Conservation (phyloP, 2,797 vertebrate genomes). For the Alosa sapidissima region DNA sequence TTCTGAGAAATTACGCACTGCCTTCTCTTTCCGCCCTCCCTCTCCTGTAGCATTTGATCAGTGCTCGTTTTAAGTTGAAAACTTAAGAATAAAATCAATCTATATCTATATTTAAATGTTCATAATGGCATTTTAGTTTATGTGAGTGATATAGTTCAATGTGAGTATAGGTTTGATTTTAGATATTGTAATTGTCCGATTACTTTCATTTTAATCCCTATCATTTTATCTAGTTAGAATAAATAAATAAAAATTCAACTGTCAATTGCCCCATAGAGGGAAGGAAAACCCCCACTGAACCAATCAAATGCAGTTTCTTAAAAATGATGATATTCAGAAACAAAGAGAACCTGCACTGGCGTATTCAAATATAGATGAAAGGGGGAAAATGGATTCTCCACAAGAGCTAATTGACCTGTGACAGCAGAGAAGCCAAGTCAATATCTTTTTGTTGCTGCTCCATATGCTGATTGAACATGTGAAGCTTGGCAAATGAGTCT, state of each 20-base stretch:
- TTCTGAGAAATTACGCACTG: too few species aligned
- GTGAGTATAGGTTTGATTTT: neutral
- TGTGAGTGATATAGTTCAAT: neutral
- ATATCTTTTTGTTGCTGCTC: slow-evolving; percentile 64
- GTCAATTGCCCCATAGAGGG: slow-evolving; percentile 42
- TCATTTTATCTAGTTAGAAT: neutral
- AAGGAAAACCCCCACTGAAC: slow-evolving; percentile 38
- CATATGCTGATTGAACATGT: slow-evolving; percentile 68
- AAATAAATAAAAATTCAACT: slow-evolving; percentile 58
- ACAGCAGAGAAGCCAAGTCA: slow-evolving; percentile 63
- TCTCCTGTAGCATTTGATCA: too few species aligned
- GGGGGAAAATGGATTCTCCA: slow-evolving; percentile 56
- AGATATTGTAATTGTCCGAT: neutral
- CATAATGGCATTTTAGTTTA: neutral
- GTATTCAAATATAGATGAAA: slow-evolving; percentile 64
- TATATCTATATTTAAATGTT: too few species aligned
- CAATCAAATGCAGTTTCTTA: slow-evolving; percentile 51
- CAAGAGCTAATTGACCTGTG: slow-evolving; percentile 60
- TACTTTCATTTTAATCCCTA: neutral
- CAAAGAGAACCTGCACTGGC: slow-evolving; percentile 52
- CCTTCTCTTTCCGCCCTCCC: too few species aligned
- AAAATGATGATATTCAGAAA: slow-evolving; percentile 57
- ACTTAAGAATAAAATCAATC: too few species aligned
- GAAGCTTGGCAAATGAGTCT: slow-evolving; percentile 67
- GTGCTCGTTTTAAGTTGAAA: too few species aligned